Evolutionary conservation across 2,113 vertebrate species (phyloP), one percentile per base, ranked within the genome.

Genomic region (Pogona vitticeps): DNA sequence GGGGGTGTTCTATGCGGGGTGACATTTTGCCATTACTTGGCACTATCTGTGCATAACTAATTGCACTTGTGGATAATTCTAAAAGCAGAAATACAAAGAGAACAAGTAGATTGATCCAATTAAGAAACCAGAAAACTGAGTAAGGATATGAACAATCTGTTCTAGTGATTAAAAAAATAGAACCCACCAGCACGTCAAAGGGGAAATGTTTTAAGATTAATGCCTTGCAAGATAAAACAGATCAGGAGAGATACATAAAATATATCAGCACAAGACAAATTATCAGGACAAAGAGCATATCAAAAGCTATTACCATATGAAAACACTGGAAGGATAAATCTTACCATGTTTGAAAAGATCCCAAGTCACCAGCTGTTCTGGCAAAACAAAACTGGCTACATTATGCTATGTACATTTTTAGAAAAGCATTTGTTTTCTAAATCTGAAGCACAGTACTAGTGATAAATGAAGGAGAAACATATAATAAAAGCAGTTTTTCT

Each of bases 381-480:
- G 17, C 1, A 59, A 86, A 89, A 52, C 40, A 75, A 88, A 89
- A 85, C 79, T 10, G 17, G 36, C 36, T 63, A 38, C 38, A 71
- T 1, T 18, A 17, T 83, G 1, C 33, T 46, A 17, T 75, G 71
- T 7, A 61, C 26, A 63, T 8, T 2, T 56, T 31, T 78, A 88
- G 18, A 33, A 65, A 20, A 82, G 63, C 5, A 31, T 80, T 88
- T 80, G 80, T 75, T 93, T 88, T 87, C 75, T 42, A 80, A 80
- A 88, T 68, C 28, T 23, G 23, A 93, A n/a, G n/a, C n/a, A n/a
- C n/a, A n/a, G n/a, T n/a, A n/a, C n/a, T n/a, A n/a, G n/a, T n/a
- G n/a, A n/a, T n/a, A n/a, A 88, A 91, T 87, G 83, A 83, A 73
- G 28, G 42, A 76, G 83, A 68, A 52, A 79, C 84, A 89, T 70